phyloP scores from a whole-genome alignment of 2,888 invertebrate species.

The Drosophila bunnanda region DNA sequence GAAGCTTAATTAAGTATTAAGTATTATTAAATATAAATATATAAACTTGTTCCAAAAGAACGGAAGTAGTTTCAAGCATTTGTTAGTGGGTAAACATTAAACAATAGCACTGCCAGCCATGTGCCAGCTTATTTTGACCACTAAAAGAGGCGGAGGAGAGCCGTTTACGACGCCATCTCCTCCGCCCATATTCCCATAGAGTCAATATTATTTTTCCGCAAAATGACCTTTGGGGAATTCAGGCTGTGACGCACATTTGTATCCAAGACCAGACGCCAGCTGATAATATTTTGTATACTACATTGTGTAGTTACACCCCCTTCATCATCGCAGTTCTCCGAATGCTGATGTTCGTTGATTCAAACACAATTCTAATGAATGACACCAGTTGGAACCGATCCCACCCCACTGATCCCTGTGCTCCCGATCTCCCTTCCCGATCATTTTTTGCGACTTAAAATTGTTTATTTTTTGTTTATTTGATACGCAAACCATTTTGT shows the following conservation, averaged over 20 bases:
- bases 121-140: constrained; percentile 4
- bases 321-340: neutral
- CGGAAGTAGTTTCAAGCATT: constrained; percentile 7
- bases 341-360: constrained; percentile 1
- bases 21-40: too few relatives aligned
- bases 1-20: neutral
- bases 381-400: neutral
- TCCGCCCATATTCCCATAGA: neutral
- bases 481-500: constrained; percentile 27
- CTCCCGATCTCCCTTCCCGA: neutral
- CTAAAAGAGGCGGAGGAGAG: constrained; percentile 22
- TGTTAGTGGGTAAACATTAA: constrained; percentile 2
- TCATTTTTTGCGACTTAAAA: constrained; percentile 31
- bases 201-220: constrained; percentile 12
- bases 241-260: constrained; percentile 19
- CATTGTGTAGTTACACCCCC: neutral
- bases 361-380: constrained; percentile 14
- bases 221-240: constrained; percentile 25
- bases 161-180: constrained; percentile 2
- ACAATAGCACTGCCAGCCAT: constrained; percentile 3
- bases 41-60: neutral
- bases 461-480: constrained; percentile 11
- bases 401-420: neutral
- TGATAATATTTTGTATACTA: neutral
- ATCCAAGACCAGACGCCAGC: constrained; percentile 1